phyloP scores from a whole-genome alignment of 2,888 invertebrate genomes.

The Drosophila kanekoi region DNA sequence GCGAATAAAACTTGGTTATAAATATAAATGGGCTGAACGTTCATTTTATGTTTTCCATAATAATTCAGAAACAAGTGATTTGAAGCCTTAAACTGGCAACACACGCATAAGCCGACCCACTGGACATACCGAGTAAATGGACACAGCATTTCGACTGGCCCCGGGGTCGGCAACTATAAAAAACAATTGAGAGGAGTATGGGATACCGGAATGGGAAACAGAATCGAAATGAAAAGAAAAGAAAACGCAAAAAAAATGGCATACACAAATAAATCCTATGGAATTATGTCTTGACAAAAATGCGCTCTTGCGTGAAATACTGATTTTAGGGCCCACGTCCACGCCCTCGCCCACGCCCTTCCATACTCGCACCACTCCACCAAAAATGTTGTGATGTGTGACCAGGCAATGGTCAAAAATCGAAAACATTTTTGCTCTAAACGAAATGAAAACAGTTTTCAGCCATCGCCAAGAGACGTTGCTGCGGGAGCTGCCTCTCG shows the following conservation, averaged over 20 bases:
- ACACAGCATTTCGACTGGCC: constrained; percentile 22
- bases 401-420: constrained; percentile 73
- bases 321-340: constrained; percentile 62
- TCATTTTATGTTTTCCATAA: constrained; percentile 78
- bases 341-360: not conserved
- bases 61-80: constrained; percentile 78
- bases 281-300: constrained; percentile 81
- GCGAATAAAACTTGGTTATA: constrained; percentile 72
- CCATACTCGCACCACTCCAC: not conserved
- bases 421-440: constrained; percentile 64
- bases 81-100: constrained; percentile 70
- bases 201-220: constrained; percentile 31
- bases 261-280: constrained; percentile 80
- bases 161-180: constrained; percentile 60
- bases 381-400: constrained; percentile 57
- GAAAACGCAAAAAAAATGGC: constrained; percentile 42
- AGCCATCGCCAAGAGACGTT: constrained; percentile 20
- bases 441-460: constrained; percentile 64
- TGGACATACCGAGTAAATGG: constrained; percentile 17
- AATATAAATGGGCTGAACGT: constrained; percentile 77
- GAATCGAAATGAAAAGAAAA: constrained; percentile 49
- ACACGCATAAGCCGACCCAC: constrained; percentile 66
- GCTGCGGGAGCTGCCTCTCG: not conserved
- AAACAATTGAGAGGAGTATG: constrained; percentile 48
- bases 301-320: constrained; percentile 80